A percentile compares a stretch with the other conserved stretches of the same genome.
phyloP scores from a whole-genome alignment of 2,797 vertebrate species.

The Parauchenoglanis punctatus region DNA sequence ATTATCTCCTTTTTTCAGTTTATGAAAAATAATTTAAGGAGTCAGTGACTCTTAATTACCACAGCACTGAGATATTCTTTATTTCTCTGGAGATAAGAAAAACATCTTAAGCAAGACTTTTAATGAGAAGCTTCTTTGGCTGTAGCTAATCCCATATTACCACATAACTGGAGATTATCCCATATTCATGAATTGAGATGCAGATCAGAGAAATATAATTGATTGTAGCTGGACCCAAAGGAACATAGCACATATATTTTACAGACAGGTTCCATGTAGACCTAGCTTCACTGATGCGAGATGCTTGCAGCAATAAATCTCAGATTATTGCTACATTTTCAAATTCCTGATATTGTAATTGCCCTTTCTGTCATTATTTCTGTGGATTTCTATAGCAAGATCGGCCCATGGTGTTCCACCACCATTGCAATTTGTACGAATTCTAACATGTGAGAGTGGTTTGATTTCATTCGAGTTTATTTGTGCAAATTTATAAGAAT shows the following conservation, averaged over 20 bases:
- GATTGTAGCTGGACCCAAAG: not conserved
- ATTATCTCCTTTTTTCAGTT: not conserved
- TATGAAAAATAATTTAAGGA: not conserved
- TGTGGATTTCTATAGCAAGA: slow-evolving; percentile 1
- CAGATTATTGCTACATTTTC: not conserved
- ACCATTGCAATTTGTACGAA: not conserved
- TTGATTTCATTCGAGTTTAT: not conserved
- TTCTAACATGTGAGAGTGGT: not conserved
- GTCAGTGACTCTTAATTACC: not conserved
- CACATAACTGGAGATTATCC: slow-evolving; percentile 2
- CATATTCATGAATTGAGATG: slow-evolving; percentile 10
- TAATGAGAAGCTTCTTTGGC: not conserved
- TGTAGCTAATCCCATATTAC: slow-evolving; percentile 21
- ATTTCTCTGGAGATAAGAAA: not conserved
- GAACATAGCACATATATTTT: not conserved
- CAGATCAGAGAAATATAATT: slow-evolving; percentile 26
- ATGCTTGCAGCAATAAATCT: slow-evolving; percentile 1
- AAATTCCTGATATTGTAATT: not conserved
- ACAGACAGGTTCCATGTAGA: not conserved
- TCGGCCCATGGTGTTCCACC: slow-evolving; percentile 4
- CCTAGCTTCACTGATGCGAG: not conserved
- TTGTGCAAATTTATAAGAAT: not conserved
- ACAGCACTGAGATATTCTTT: not conserved
- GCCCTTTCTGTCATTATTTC: not conserved
- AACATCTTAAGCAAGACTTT: not conserved